A percentile compares a stretch with the other conserved stretches of the same genome.
Evolutionary conservation across 2,113 vertebrate genomes (phyloP).

Genomic region (Psephotus haematonotus): DNA sequence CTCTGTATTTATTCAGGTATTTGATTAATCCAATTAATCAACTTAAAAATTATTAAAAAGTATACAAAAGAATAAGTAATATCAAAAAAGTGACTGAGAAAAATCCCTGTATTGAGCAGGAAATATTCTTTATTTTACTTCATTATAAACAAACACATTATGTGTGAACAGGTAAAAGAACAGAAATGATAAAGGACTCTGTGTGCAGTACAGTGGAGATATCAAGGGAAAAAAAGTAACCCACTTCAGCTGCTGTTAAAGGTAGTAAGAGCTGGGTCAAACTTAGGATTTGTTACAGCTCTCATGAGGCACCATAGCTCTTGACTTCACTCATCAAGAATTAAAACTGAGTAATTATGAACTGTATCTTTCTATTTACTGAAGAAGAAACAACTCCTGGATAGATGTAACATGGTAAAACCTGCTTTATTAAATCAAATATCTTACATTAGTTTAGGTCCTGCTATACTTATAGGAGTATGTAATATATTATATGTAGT

Average conservation of each 20-base stretch:
- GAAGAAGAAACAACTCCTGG: background rate
- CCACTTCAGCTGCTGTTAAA: background rate
- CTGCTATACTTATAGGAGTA: background rate
- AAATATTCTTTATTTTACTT: background rate
- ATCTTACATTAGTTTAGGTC: background rate
- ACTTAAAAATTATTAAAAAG: background rate
- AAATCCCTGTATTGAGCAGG: background rate
- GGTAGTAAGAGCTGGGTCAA: conserved; percentile 7
- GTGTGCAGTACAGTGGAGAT: background rate
- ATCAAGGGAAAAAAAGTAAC: background rate
- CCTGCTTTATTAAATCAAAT: conserved; percentile 16
- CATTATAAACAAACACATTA: background rate
- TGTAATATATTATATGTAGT: background rate
- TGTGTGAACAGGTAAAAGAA: background rate
- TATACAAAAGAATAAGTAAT: background rate
- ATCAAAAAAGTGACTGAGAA: background rate
- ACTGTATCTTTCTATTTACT: background rate
- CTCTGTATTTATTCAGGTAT: background rate
- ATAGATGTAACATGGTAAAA: conserved; percentile 1
- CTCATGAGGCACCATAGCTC: background rate
- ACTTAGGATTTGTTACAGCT: background rate
- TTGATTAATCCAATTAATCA: background rate
- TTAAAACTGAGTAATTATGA: conserved; percentile 15
- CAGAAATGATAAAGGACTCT: background rate
- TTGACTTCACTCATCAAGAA: background rate